These are phyloP conservation scores for Tiaroga cobitis DNA, from an alignment of 2,797 vertebrate genomes.

Conservation along the genomic window DNA sequence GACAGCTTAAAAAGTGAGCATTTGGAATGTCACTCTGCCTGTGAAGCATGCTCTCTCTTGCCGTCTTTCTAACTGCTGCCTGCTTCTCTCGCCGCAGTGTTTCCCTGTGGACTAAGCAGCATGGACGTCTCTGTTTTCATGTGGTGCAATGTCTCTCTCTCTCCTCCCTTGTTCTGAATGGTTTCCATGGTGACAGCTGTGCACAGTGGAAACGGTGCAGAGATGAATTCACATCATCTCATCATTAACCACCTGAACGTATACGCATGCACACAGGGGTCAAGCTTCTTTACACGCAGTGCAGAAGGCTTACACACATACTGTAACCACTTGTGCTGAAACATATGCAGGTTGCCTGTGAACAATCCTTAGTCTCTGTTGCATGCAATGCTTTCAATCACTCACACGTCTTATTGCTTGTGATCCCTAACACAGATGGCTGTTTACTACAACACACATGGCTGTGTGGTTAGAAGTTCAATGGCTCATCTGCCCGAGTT, in stretches of 20 bases:
- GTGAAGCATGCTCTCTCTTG: neutral
- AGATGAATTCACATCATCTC: slow-evolving; percentile 72
- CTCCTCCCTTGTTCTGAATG: slow-evolving; percentile 74
- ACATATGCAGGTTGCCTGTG: neutral
- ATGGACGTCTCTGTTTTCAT: slow-evolving; percentile 71
- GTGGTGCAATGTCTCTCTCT: slow-evolving; percentile 50
- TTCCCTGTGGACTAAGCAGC: slow-evolving; percentile 63
- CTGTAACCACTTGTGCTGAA: neutral
- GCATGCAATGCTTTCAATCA: slow-evolving; percentile 16
- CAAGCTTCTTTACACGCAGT: neutral
- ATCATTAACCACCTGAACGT: slow-evolving; percentile 71
- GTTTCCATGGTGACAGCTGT: slow-evolving; percentile 83
- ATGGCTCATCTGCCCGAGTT: slow-evolving; percentile 30
- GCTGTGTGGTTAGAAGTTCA: slow-evolving; percentile 15
- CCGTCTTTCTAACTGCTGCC: slow-evolving; percentile 12
- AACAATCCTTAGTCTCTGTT: neutral
- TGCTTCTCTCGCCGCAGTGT: slow-evolving; percentile 41
- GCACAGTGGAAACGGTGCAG: slow-evolving; percentile 78
- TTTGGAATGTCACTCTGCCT: slow-evolving; percentile 63
- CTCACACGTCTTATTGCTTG: neutral
- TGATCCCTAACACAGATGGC: slow-evolving; percentile 36
- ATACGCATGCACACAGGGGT: neutral
- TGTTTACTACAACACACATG: slow-evolving; percentile 2
- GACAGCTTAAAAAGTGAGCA: slow-evolving; percentile 62
- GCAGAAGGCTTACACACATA: neutral